These are phyloP conservation scores for Halcyon leucocephala DNA, from an alignment of 2,797 vertebrate genomes.

Conservation along the genomic window DNA sequence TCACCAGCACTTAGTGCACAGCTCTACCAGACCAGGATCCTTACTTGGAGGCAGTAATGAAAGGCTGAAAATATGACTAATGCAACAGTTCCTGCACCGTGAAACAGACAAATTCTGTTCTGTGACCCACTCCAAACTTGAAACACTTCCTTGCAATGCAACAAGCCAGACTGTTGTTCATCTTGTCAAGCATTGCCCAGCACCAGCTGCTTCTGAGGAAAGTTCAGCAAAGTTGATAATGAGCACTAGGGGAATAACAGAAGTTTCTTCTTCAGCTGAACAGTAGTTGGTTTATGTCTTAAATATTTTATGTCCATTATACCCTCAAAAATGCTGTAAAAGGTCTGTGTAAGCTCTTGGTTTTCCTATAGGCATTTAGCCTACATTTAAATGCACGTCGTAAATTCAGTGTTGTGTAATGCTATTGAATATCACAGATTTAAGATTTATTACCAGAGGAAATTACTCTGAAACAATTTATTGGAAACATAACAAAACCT, in stretches of 20 bases:
- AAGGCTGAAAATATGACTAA: not conserved
- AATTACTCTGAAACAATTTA: conserved; percentile 61
- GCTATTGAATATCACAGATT: conserved; percentile 49
- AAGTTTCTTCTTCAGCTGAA: conserved; percentile 17
- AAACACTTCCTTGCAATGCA: not conserved
- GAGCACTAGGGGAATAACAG: conserved; percentile 26
- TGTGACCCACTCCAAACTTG: not conserved
- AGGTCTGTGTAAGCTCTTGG: not conserved
- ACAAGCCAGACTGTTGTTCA: not conserved
- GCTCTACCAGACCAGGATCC: not conserved
- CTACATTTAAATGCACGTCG: not conserved
- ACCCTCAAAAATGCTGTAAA: not conserved
- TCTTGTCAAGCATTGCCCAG: not conserved
- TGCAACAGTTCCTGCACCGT: not conserved
- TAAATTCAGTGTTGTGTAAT: not conserved
- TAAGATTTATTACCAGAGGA: conserved; percentile 64
- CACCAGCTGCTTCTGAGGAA: conserved; percentile 21
- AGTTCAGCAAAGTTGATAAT: conserved; percentile 44
- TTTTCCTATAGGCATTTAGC: not conserved
- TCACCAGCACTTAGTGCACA: fast-evolving
- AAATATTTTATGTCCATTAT: conserved; percentile 25
- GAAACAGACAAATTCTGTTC: not conserved
- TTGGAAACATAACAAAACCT: conserved; percentile 60
- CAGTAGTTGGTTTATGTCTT: not conserved
- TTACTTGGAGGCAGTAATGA: fast-evolving